phyloP scores from a whole-genome alignment of 2,797 vertebrate genomes.

The Lacerta bilineata region DNA sequence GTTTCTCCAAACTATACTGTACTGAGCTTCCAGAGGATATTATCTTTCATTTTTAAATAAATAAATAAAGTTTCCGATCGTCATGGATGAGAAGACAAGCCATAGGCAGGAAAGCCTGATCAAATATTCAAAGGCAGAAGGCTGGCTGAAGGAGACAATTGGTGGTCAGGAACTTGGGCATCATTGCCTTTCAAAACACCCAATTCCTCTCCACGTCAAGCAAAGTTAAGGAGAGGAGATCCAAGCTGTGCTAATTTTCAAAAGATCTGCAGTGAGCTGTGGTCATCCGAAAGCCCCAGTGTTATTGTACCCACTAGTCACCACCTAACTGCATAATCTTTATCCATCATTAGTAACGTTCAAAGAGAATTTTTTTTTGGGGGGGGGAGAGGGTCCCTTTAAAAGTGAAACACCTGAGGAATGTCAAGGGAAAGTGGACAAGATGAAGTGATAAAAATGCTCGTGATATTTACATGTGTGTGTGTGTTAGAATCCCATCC shows the following conservation, averaged over 20 bases:
- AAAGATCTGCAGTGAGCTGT: too few relatives aligned
- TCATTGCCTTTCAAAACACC: not conserved
- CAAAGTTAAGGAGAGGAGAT: not conserved
- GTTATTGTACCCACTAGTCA: too few relatives aligned
- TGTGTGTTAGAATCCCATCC: not conserved
- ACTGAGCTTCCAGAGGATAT: not conserved
- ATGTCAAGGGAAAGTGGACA: not conserved
- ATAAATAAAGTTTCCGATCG: not conserved
- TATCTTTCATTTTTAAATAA: not conserved
- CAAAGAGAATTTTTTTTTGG: not conserved
- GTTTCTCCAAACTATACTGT: not conserved
- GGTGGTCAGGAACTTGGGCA: not conserved
- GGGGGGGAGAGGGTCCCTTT: too few relatives aligned
- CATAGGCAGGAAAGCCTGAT: not conserved
- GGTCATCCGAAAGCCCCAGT: too few relatives aligned
- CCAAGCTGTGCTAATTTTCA: not conserved
- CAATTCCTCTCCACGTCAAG: not conserved
- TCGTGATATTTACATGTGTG: rapidly evolving
- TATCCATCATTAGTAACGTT: too few relatives aligned
- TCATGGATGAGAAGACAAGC: not conserved
- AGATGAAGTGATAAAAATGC: not conserved
- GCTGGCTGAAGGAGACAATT: not conserved
- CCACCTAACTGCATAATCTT: not conserved
- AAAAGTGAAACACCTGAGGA: too few relatives aligned
- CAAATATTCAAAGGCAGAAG: not conserved